Conservation (phyloP, 2,797 vertebrate species). For the Phoebastria nigripes region DNA sequence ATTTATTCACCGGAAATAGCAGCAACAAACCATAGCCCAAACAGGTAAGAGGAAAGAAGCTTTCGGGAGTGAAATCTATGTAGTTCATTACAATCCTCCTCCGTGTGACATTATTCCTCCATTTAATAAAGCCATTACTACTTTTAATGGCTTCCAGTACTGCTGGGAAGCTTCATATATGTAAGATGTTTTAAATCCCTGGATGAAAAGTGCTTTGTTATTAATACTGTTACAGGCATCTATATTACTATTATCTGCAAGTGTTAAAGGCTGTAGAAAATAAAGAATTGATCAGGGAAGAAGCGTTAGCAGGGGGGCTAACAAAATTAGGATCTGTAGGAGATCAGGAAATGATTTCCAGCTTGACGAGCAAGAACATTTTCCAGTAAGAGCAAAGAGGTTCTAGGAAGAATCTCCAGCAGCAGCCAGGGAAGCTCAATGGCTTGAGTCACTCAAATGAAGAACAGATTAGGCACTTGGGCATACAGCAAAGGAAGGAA, state of each 20-base stretch:
- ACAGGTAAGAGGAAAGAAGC: background rate
- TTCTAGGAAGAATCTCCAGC: slow-evolving; percentile 42
- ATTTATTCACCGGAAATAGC: background rate
- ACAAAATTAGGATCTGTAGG: slow-evolving; percentile 24
- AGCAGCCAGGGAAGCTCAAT: slow-evolving; percentile 30
- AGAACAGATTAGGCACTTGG: slow-evolving; percentile 18
- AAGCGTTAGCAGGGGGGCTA: background rate
- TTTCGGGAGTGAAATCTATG: background rate
- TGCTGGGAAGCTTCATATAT: slow-evolving; percentile 24
- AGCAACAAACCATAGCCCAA: background rate
- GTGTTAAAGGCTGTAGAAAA: background rate
- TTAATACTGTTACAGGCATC: background rate
- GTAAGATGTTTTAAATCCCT: background rate
- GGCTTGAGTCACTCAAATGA: slow-evolving; percentile 42
- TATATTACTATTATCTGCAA: background rate
- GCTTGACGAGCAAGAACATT: background rate
- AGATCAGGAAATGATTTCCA: slow-evolving; percentile 40
- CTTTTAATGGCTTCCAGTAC: background rate
- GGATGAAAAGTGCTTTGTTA: slow-evolving; percentile 12
- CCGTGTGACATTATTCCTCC: background rate
- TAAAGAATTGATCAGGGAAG: slow-evolving; percentile 1
- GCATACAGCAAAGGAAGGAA: slow-evolving; percentile 51
- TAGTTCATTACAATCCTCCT: background rate
- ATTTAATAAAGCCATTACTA: slow-evolving; percentile 14
- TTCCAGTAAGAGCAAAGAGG: slow-evolving; percentile 39